Percentiles rank a stretch among this genome's conserved stretches.
Evolutionary conservation across 2,797 vertebrate genomes (phyloP).

Genomic region (Notoglanidium macrostoma): DNA sequence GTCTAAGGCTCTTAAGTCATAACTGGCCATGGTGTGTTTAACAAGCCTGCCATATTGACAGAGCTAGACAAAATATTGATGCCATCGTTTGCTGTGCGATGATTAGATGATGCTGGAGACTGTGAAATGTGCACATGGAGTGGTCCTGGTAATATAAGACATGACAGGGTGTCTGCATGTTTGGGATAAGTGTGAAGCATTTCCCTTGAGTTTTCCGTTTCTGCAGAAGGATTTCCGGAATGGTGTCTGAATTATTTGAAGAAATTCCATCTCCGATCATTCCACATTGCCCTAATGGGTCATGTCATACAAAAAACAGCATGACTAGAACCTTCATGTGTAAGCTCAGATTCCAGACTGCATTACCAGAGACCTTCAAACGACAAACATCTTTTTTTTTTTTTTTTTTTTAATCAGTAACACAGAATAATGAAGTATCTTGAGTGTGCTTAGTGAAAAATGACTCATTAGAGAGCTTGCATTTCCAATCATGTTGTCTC

Average conservation of each 20-base stretch:
- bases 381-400: not conserved
- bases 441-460: not conserved
- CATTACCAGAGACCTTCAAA: not conserved
- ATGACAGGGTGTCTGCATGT: not conserved
- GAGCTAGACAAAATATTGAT: not conserved
- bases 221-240: not conserved
- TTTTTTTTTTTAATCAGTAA: not conserved
- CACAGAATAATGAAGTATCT: not conserved
- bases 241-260: not conserved
- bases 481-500: not conserved
- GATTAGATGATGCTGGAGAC: not conserved
- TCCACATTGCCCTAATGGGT: not conserved
- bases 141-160: not conserved
- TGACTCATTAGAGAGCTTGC: not conserved
- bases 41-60: not conserved
- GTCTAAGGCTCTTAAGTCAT: not conserved
- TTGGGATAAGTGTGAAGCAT: not conserved
- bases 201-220: slow-evolving; percentile 2
- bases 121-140: not conserved
- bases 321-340: not conserved
- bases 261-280: not conserved
- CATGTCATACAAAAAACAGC: not conserved
- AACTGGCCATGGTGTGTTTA: not conserved
- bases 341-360: not conserved
- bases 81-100: not conserved